Base-by-base conservation (phyloP, 1,140 invertebrate species). In the Drosophila suzukii region DNA sequence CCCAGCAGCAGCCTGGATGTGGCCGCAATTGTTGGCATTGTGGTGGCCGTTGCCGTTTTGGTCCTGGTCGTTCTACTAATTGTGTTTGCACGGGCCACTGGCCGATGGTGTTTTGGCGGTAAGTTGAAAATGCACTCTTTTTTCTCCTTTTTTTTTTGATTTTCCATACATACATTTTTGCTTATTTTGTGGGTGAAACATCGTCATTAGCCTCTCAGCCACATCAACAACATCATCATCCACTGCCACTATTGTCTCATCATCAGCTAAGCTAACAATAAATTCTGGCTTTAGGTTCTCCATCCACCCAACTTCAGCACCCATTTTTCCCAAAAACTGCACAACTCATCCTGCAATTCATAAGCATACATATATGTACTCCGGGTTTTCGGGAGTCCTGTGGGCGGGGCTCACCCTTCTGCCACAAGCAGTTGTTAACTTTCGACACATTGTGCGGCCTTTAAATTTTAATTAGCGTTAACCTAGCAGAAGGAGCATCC, bases 31-130 rank as follows among this genome's bases (percentile, higher is more conserved):
- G 95, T 96, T 43, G 96, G 95, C 47, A 96, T 97, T 54, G 95
- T 96, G 24, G 93, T 96, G 4, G 95, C 94, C 11, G 93, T 96
- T 8, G 91, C 96, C 54, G 91, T 96, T 15, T 84, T 96, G 0
- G 92, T 97, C 5, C 93, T 96, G 20, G 92, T 95, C 58, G 93
- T 96, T 11, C 94, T 95, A 61, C 91, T 96, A 27, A 77, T 95
- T n/a, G 93, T 96, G 44, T 96, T 96, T 91, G 96, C 96, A 47
- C 95, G 96, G 75, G 94, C 95, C 47, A 96, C 96, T 54, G 95
- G 95, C 78, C 94, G 96, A 91, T 97, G 96, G 96, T 97, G 96
- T 92, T 97, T 97, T 91, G 95, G 95, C 93, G 96, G 96, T 97
- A 93, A 96, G 95, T 95, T 17, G 27, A 11, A 34, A 17, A 24